A percentile compares a stretch with the other conserved stretches of the same genome.
These are phyloP conservation scores for Oreochromis aureus DNA, from an alignment of 2,113 vertebrate species.

Conservation along the genomic window DNA sequence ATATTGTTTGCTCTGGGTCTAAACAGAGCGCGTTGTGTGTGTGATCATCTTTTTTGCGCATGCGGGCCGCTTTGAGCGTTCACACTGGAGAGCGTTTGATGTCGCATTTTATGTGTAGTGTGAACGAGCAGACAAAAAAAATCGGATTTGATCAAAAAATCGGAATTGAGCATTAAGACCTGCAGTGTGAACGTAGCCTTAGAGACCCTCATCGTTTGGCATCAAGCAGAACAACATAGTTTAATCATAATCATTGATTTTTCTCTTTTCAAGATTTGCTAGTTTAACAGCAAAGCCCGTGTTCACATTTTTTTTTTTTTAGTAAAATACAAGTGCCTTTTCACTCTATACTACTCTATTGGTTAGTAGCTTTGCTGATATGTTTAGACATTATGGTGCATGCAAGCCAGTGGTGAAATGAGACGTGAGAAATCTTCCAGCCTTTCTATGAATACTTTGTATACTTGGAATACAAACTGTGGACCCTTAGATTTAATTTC, in stretches of 20 bases:
- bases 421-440: not conserved
- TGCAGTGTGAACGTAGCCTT: too few species aligned
- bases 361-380: conserved; percentile 64
- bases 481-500: conserved; percentile 16
- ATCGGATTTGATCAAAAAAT: too few species aligned
- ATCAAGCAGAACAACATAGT: not conserved
- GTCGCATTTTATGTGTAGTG: too few species aligned
- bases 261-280: not conserved
- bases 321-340: conserved; percentile 41
- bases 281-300: conserved; percentile 5
- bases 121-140: too few species aligned
- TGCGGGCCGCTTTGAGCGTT: too few species aligned
- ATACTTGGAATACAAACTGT: not conserved
- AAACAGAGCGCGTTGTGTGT: too few species aligned
- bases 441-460: not conserved
- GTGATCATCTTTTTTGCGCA: too few species aligned
- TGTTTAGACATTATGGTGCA: conserved; percentile 58
- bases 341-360: conserved; percentile 43
- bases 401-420: conserved; percentile 59
- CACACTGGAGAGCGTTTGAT: too few species aligned
- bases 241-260: not conserved
- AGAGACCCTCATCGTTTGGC: conserved; percentile 22
- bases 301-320: conserved; percentile 18
- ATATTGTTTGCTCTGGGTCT: too few species aligned
- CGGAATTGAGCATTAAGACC: too few species aligned